Conservation (phyloP, 1,140 invertebrate genomes). For the Sminthurides bifidus region DNA sequence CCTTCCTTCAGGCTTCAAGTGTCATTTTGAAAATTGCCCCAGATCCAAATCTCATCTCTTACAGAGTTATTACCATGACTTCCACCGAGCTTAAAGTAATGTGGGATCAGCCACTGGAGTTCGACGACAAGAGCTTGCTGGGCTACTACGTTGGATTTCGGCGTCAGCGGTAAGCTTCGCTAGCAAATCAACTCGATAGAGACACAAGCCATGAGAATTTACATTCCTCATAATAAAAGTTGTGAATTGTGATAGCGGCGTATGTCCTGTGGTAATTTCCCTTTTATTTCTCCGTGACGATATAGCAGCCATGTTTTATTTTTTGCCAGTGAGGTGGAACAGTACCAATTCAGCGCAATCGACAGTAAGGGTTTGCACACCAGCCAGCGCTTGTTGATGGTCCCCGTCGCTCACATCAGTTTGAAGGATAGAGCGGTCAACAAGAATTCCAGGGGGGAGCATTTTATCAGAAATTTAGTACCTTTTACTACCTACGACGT, state of each 20-base stretch:
- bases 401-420: not conserved
- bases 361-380: constrained; percentile 15
- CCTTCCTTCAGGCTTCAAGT: too few species aligned
- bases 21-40: too few species aligned
- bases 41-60: too few species aligned
- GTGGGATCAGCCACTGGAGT: constrained; percentile 21
- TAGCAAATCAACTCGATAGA: not conserved
- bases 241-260: too few species aligned
- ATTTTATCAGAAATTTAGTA: constrained; percentile 30
- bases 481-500: constrained; percentile 37
- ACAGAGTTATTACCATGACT: constrained; percentile 21
- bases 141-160: constrained; percentile 30
- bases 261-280: too few species aligned
- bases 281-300: too few species aligned
- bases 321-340: constrained; percentile 17
- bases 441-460: constrained; percentile 3
- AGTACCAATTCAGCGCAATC: constrained; percentile 28
- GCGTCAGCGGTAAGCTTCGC: constrained; percentile 14
- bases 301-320: not conserved
- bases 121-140: constrained; percentile 17
- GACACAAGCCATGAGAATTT: too few species aligned
- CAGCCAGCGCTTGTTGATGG: not conserved
- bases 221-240: too few species aligned
- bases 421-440: not conserved
- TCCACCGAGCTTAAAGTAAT: constrained; percentile 23